Evolutionary conservation across 2,797 vertebrate species (phyloP).

Genomic region (Rhadinocentrus ornatus): DNA sequence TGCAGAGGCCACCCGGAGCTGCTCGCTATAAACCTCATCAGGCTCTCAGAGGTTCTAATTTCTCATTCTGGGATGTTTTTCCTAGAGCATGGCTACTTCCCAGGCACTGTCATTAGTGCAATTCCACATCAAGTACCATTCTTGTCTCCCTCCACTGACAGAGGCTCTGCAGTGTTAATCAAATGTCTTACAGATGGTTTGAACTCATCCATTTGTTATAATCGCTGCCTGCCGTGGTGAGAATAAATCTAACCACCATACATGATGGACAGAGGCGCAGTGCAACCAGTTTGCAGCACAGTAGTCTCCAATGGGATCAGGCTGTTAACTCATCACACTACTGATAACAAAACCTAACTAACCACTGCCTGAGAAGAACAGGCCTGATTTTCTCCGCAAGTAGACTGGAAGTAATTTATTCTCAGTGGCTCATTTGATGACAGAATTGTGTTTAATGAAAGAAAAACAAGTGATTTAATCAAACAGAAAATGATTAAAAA

Average conservation of each 20-base stretch:
- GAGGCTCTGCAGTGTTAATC: slow-evolving; percentile 75
- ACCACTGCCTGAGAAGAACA: slow-evolving; percentile 30
- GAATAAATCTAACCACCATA: slow-evolving; percentile 72
- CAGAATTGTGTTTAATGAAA: slow-evolving; percentile 31
- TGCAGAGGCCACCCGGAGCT: slow-evolving; percentile 75
- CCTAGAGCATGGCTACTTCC: slow-evolving; percentile 75
- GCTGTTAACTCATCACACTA: slow-evolving; percentile 57
- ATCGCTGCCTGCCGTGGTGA: slow-evolving; percentile 71
- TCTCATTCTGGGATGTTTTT: slow-evolving; percentile 69
- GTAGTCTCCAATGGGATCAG: slow-evolving; percentile 38
- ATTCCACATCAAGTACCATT: slow-evolving; percentile 70
- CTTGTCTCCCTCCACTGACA: slow-evolving; percentile 37
- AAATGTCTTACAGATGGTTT: slow-evolving; percentile 86
- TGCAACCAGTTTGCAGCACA: slow-evolving; percentile 70
- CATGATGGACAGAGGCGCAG: slow-evolving; percentile 65
- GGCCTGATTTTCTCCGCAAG: slow-evolving; percentile 36
- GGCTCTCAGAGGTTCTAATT: slow-evolving; percentile 67
- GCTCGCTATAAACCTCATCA: slow-evolving; percentile 59
- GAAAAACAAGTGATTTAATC: neutral
- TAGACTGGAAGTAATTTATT: slow-evolving; percentile 51
- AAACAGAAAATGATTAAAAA: slow-evolving; percentile 22
- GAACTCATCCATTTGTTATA: slow-evolving; percentile 86
- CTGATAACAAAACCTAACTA: slow-evolving; percentile 41
- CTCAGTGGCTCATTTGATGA: slow-evolving; percentile 51
- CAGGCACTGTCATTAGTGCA: slow-evolving; percentile 72